Percentiles rank a stretch among this genome's conserved stretches.
phyloP scores from a whole-genome alignment of 2,113 vertebrate genomes.

The Loxodonta africana region DNA sequence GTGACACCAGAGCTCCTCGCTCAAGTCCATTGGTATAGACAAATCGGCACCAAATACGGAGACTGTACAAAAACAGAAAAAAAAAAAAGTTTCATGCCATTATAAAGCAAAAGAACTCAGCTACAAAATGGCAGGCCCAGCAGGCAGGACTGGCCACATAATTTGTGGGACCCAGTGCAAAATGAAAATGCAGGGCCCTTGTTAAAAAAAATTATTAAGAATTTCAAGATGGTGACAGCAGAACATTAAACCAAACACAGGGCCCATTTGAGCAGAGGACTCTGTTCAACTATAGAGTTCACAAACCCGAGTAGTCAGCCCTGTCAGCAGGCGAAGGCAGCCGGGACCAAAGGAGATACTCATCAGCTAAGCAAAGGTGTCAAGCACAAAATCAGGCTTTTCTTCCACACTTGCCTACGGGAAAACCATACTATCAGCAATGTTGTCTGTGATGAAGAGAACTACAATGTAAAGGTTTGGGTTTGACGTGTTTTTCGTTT shows the following conservation, averaged over 20 bases:
- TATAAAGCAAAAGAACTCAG: background rate
- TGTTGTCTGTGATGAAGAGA: background rate
- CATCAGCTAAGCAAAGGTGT: background rate
- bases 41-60: background rate
- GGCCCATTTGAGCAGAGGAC: no score
- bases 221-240: background rate
- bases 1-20: no score
- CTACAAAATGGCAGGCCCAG: background rate
- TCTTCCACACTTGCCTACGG: background rate
- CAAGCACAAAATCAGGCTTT: slow-evolving; percentile 4
- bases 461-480: background rate
- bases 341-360: background rate
- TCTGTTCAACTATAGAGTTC: no score
- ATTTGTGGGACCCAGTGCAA: background rate
- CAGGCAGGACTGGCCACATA: background rate
- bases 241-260: no score
- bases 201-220: slow-evolving; percentile 5
- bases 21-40: background rate
- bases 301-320: background rate
- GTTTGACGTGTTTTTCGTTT: background rate
- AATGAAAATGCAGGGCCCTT: background rate
- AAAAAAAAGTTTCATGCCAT: background rate
- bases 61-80: background rate
- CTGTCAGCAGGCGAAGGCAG: background rate
- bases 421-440: background rate